These are phyloP conservation scores for Drosophila sp. DNA, from an alignment of 1,140 invertebrate genomes.

Conservation along the genomic window DNA sequence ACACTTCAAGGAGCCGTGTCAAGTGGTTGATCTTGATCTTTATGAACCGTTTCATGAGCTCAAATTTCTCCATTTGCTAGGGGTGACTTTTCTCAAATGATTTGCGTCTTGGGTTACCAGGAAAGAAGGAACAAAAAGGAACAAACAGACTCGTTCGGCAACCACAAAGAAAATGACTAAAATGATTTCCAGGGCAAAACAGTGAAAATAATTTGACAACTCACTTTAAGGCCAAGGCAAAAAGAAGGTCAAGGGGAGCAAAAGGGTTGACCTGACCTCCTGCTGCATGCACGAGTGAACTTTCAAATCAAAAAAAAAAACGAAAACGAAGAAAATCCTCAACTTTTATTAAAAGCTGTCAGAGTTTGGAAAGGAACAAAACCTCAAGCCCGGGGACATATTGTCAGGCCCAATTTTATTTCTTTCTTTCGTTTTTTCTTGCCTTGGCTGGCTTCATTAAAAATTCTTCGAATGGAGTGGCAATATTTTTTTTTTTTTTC, in stretches of 20 bases:
- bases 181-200: conserved; percentile 46
- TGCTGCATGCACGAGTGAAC: conserved; percentile 14
- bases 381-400: conserved; percentile 32
- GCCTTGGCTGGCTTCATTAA: conserved; percentile 48
- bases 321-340: conserved; percentile 37
- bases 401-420: conserved; percentile 25
- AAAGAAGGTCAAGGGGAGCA: conserved; percentile 41
- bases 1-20: not conserved
- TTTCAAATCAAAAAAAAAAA: conserved; percentile 42
- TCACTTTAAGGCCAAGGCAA: conserved; percentile 41
- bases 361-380: conserved; percentile 30
- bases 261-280: conserved; percentile 28
- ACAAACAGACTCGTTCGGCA: conserved; percentile 1
- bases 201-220: conserved; percentile 68
- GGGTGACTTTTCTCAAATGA: not conserved
- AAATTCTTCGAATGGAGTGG: conserved; percentile 44
- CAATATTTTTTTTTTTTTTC: conserved; percentile 2
- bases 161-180: conserved; percentile 20
- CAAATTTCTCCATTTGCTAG: not conserved
- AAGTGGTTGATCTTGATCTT: conserved; percentile 6
- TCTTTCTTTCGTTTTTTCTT: conserved; percentile 24
- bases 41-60: not conserved
- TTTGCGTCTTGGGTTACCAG: not conserved
- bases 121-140: not conserved
- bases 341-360: conserved; percentile 68